These are phyloP conservation scores for Morbakka virulenta DNA, from an alignment of 30 jellyfish, hydroid and myxozoan genomes.

Conservation along the genomic window DNA sequence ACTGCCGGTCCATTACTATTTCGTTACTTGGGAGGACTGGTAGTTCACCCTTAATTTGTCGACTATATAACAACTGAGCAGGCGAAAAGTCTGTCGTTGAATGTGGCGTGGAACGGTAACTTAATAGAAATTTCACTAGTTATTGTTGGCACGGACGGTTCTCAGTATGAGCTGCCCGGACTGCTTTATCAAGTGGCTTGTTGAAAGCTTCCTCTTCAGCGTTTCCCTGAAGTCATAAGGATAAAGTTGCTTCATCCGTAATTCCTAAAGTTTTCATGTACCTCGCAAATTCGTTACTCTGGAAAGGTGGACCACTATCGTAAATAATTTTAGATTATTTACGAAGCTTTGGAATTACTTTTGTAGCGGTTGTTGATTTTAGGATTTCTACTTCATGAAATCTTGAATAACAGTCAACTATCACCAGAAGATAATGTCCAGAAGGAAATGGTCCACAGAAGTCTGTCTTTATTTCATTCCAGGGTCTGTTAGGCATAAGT, in stretches of 20 bases:
- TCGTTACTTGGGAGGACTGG: not conserved
- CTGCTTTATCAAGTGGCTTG: slow-evolving; percentile 40
- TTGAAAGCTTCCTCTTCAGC: slow-evolving; percentile 35
- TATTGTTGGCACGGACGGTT: slow-evolving; percentile 27
- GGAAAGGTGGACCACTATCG: slow-evolving; percentile 50
- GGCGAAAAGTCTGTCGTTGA: slow-evolving; percentile 34
- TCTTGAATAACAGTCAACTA: slow-evolving; percentile 16
- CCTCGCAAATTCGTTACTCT: not conserved
- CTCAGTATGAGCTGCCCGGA: slow-evolving; percentile 26
- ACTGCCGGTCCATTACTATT: not conserved
- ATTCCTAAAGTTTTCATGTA: slow-evolving; percentile 23
- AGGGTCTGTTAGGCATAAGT: slow-evolving; percentile 21
- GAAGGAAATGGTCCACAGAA: slow-evolving; percentile 51
- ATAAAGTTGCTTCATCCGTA: not conserved
- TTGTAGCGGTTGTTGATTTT: not conserved
- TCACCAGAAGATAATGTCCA: slow-evolving; percentile 17
- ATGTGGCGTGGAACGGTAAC: slow-evolving; percentile 39
- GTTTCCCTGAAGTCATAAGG: slow-evolving; percentile 48
- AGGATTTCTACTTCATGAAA: slow-evolving; percentile 15
- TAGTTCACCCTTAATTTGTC: slow-evolving; percentile 6
- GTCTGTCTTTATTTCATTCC: slow-evolving; percentile 13
- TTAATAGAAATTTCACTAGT: slow-evolving; percentile 17
- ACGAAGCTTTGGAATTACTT: slow-evolving; percentile 36
- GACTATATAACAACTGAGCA: slow-evolving; percentile 15
- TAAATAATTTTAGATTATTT: not conserved